phyloP scores from a whole-genome alignment of 1,140 invertebrate genomes.

The Triops longicaudatus region DNA sequence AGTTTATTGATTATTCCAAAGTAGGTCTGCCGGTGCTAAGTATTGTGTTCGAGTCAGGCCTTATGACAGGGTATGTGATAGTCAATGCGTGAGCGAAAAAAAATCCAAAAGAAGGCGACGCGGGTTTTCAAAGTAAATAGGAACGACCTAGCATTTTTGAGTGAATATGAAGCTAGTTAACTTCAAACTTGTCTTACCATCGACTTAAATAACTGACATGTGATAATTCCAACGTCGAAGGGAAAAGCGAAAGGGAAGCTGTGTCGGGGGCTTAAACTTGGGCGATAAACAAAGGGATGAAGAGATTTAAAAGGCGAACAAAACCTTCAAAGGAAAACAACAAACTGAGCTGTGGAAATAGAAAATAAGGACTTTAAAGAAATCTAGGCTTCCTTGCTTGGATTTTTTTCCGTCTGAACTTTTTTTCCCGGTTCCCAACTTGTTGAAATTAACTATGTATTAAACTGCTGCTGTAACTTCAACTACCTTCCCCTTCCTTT shows the following conservation, averaged over 20 bases:
- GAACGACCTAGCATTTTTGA: not conserved
- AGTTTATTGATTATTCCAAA: not conserved
- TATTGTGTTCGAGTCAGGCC: conserved; percentile 5
- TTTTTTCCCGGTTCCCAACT: not conserved
- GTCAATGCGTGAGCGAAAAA: conserved; percentile 6
- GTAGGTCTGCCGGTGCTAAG: conserved; percentile 3
- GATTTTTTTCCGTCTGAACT: not conserved
- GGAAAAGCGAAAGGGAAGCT: not conserved
- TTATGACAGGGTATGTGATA: conserved; percentile 12
- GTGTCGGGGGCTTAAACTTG: not conserved
- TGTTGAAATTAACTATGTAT: not conserved
- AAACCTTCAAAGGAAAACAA: not conserved
- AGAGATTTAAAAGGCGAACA: not conserved
- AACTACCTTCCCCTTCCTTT: not conserved
- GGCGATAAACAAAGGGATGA: not conserved
- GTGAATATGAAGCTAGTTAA: not conserved
- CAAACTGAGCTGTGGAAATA: not conserved
- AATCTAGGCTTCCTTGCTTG: not conserved
- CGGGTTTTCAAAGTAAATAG: not conserved
- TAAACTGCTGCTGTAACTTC: not conserved
- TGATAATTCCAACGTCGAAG: conserved; percentile 2
- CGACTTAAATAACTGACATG: conserved; percentile 1
- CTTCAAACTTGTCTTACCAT: conserved; percentile 1
- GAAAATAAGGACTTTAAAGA: not conserved
- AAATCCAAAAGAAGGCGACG: not conserved